phyloP scores from a whole-genome alignment of 2,113 vertebrate genomes.

The Saguinus midas region DNA sequence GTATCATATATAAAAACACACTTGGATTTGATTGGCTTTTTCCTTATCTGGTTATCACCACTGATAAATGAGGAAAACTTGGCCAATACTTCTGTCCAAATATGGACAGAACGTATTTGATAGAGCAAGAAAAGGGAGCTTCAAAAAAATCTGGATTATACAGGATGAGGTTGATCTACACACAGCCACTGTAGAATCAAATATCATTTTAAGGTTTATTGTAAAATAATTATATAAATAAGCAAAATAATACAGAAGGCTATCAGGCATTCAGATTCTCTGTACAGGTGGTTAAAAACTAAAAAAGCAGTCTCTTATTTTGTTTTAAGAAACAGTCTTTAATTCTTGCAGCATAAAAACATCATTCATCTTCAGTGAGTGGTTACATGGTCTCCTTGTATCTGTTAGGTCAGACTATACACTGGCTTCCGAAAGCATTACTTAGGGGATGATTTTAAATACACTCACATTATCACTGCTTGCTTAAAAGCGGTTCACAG shows the following conservation, averaged over 20 bases:
- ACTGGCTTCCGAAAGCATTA: neutral
- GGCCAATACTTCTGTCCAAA: neutral
- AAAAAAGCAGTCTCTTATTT: neutral
- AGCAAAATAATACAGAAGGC: neutral
- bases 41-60: neutral
- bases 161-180: neutral
- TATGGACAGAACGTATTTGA: neutral
- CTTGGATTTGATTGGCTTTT: neutral
- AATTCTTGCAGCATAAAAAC: neutral
- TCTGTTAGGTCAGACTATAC: neutral
- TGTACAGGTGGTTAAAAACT: neutral
- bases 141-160: neutral
- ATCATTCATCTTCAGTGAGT: neutral
- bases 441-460: neutral
- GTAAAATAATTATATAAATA: neutral
- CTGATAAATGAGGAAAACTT: neutral
- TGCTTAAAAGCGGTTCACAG: neutral
- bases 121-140: neutral
- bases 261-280: neutral
- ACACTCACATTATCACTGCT: neutral
- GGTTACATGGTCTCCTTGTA: neutral
- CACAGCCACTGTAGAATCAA: neutral
- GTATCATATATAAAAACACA: neutral
- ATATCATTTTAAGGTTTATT: neutral
- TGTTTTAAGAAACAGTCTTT: neutral